Evolutionary conservation across 2,797 vertebrate genomes (phyloP).

Genomic region (Liasis olivaceus): DNA sequence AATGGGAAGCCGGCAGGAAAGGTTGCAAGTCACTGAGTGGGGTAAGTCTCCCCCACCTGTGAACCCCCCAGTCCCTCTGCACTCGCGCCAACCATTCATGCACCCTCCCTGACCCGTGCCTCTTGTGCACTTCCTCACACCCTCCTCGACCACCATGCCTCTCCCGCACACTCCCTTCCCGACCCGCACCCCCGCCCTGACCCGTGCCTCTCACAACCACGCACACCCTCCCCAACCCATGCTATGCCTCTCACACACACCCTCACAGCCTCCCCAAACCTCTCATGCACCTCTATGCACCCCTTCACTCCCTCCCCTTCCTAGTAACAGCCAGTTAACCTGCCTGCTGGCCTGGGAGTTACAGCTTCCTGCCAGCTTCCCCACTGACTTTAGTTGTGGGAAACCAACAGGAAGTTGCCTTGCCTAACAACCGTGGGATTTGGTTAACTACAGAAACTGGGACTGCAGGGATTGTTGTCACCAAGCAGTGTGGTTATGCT

Average conservation of each 20-base stretch:
- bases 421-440: background rate
- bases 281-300: background rate
- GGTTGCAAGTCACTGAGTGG: background rate
- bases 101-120: background rate
- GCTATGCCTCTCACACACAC: background rate
- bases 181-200: background rate
- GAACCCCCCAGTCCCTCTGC: background rate
- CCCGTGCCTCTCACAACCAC: too few species aligned
- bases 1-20: background rate
- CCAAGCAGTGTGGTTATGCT: background rate
- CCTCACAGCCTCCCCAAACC: background rate
- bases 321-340: background rate
- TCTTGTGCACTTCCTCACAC: background rate
- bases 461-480: background rate
- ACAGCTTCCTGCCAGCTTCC: background rate
- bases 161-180: background rate
- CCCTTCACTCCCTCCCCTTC: background rate
- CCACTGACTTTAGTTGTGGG: background rate
- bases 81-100: background rate
- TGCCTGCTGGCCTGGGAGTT: background rate
- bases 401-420: background rate
- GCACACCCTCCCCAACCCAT: too few species aligned
- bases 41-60: background rate
- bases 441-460: background rate
- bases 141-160: background rate